Base-by-base conservation (phyloP, 2,113 vertebrate genomes). In the Nematolebias whitei region DNA sequence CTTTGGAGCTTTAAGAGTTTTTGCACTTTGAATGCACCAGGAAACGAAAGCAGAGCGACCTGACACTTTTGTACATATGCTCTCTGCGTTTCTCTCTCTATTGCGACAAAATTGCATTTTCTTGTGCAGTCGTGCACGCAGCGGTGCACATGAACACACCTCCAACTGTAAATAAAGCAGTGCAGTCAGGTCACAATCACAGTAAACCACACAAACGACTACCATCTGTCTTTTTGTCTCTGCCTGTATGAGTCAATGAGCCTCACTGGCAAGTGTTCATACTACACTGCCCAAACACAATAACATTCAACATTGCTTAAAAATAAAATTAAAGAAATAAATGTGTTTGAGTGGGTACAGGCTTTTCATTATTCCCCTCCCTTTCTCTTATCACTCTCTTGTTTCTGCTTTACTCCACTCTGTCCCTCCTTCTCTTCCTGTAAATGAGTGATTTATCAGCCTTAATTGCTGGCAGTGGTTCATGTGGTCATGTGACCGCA, bases 371-470 rank as follows among this genome's bases (percentile, higher is more conserved):
- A 82, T 57, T 76, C 68, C 64, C 78, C 58, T 52, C 52, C 59
- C 55, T 64, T 62, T 48, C 57, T 69, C 68, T 76, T 84, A 76
- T 78, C 76, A 68, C 72, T 68, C 68, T 67, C 71, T 70, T 20
- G 54, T 73, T 84, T 84, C 76, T 71, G 49, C 63, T 63, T 64
- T 59, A 16, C 67, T 51, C 12, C 8, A 53, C 72, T 73, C 62
- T 8, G 40, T 72, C 76, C 74, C 79, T 83, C 79, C 80, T 79
- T 81, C 73, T 86, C 77, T 83, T 63, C 71, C 84, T 85, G 87
- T 85, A 88, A 88, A 90, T 87, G 84, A 90, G 85, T 89, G 88
- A 91, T 91, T 90, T 86, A 90, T 90, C 85, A 87, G 84, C 82
- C 79, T 84, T 88, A 91, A 88, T 91, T 91, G 89, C 80, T 83